Evolutionary conservation across 1,140 invertebrate species (phyloP), one percentile per base, ranked within the genome.

Genomic region (Xylocopa sonorina): DNA sequence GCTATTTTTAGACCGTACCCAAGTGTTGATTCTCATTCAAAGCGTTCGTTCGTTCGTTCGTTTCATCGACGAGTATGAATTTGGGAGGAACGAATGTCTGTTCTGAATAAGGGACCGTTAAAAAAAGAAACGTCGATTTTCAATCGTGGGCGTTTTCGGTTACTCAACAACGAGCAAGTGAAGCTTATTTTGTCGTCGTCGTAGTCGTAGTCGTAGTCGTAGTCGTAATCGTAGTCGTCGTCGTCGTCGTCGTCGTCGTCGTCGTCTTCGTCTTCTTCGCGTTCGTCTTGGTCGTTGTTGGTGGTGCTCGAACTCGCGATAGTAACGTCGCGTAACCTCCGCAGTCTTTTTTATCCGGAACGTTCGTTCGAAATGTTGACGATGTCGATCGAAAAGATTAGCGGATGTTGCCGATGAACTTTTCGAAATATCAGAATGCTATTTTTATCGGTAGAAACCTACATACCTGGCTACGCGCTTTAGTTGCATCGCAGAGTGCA

Each of bases 401-500:
- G 32, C 50, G 51, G 66, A 58, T 83, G 77, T 81, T 64, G 24
- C 38, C 48, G 67, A 78, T 74, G 75, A 80, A 82, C 82, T 73
- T 64, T 83, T 88, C 85, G 87, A 88, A 90, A 91, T 91, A 91
- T 92, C 90, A 88, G 87, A 78, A 83, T 84, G 90, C 91, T 92
- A 92, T 92, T 92, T 92, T 91, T 83, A 84, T 89, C 88, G 84
- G 60, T 83, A 86, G 87, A 85, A 92, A 90, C 91, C 91, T 92
- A 92, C 89, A 92, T 92, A 91, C 89, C 88, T 76, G 84, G 80
- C 53, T 68, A 76, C 50, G 62, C 77, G 72, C 48, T 72, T 80
- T 60, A 50, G 50, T 76, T 48, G 72, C 72, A 78, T 62, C n/a
- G n/a, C n/a, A 53, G 60, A n/a, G 38, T 66, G 83, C 86, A 81